These are phyloP conservation scores for Candoia aspera DNA, from an alignment of 2,113 vertebrate genomes.

Conservation along the genomic window DNA sequence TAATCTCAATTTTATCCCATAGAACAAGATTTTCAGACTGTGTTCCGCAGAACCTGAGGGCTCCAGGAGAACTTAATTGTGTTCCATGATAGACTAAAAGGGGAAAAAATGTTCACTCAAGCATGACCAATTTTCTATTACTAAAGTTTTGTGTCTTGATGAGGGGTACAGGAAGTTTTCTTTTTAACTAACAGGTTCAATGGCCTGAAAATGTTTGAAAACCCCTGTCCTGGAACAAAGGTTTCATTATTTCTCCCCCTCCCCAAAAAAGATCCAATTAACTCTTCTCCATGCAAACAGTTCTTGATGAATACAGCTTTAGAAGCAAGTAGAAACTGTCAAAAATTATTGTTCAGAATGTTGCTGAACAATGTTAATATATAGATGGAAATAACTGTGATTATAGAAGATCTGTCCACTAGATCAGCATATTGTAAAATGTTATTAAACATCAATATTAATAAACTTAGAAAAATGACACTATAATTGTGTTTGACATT, in stretches of 20 bases:
- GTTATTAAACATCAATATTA: slow-evolving; percentile 56
- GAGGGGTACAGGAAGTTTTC: not conserved
- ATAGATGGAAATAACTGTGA: slow-evolving; percentile 25
- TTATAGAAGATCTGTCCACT: slow-evolving; percentile 19
- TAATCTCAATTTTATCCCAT: not conserved
- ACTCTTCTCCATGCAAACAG: not conserved
- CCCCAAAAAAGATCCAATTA: not conserved
- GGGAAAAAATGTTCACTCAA: not conserved
- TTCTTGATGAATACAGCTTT: not conserved
- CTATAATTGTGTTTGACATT: not conserved
- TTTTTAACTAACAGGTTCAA: not conserved
- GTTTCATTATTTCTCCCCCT: not conserved
- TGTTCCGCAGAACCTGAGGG: not conserved
- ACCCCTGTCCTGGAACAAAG: not conserved
- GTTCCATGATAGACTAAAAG: not conserved
- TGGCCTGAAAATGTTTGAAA: not conserved
- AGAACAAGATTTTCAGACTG: not conserved
- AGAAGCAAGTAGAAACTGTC: not conserved
- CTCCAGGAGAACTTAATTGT: not conserved
- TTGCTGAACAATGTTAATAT: slow-evolving; percentile 28
- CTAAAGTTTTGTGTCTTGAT: not conserved
- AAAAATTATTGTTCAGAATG: not conserved
- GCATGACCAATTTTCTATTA: not conserved
- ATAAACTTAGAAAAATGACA: slow-evolving; percentile 59
- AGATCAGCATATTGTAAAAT: slow-evolving; percentile 8